Evolutionary conservation across 2,797 vertebrate genomes (phyloP).

Genomic region (Falco cherrug): DNA sequence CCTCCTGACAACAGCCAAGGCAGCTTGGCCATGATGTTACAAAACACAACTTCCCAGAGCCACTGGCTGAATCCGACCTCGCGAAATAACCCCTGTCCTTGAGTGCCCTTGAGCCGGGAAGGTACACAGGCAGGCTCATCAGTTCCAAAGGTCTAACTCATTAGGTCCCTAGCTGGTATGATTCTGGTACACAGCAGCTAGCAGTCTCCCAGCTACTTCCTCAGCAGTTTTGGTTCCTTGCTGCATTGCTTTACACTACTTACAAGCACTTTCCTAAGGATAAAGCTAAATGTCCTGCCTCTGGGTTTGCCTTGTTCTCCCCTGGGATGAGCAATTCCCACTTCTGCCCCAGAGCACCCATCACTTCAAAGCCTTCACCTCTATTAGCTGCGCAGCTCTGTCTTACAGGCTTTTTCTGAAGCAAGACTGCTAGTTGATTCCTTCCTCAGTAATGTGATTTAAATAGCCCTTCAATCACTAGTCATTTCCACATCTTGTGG

Average conservation of each 20-base stretch:
- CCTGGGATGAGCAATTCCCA: background rate
- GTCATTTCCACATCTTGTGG: background rate
- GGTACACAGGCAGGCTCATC: background rate
- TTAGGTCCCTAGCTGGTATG: background rate
- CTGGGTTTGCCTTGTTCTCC: background rate
- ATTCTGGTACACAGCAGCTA: background rate
- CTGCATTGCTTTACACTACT: background rate
- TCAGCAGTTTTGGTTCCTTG: background rate
- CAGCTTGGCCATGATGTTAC: background rate
- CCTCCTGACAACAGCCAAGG: background rate
- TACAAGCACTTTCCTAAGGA: background rate
- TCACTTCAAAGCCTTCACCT: background rate
- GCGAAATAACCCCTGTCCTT: fast-evolving
- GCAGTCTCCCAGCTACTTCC: background rate
- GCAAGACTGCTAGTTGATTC: background rate
- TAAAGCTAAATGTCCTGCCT: background rate
- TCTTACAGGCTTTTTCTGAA: background rate
- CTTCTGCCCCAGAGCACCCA: background rate
- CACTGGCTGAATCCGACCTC: background rate
- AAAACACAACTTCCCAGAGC: background rate
- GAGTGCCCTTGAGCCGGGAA: background rate
- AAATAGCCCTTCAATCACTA: conserved; percentile 1
- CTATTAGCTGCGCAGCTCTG: background rate
- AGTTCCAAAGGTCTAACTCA: background rate
- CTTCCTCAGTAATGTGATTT: background rate